Evolutionary conservation across 1,140 invertebrate genomes (phyloP), one percentile per base, ranked within the genome.

Genomic region (Diprion similis): DNA sequence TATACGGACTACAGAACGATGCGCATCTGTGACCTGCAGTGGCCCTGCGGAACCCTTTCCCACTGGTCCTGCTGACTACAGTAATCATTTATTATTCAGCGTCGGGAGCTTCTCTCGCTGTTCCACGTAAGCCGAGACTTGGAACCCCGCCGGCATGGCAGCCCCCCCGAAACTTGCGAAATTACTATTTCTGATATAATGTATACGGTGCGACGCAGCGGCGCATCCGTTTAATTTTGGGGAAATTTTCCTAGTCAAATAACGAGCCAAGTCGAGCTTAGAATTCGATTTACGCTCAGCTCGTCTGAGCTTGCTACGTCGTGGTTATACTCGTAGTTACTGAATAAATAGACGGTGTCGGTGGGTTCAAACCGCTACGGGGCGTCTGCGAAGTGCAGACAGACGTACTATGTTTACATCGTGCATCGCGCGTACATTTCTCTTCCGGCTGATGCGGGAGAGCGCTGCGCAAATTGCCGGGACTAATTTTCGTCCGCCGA

Each of bases 281-380:
- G 11, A 59, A 59, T 59, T 59, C 51, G 51, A 59, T 59, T 59
- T 59, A 17, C 51, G 51, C 11, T 59, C n/a, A 13, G 51, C 51
- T 59, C 51, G 51, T 59, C 51, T 59, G 8, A 13, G 11, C 51
- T 6, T 6, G 24, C 24, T 37, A 37, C 24, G 24, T 37, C 24
- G 24, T 37, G 24, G 24, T 37, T 37, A 37, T 17, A 10, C 48
- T 15, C 48, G 48, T 51, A 59, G 51, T 59, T 37, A 17, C 51
- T 7, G 51, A 59, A 59, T 59, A 59, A 59, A 59, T 59, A 59
- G 11, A 59, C 51, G 51, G 51, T 59, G 51, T 59, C 51, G n/a
- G 11, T 59, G 51, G 51, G 51, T 8, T 8, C 51, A 59, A 59
- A 59, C 11, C 9, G 51, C 51, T 9, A 17, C 11, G 9, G 51